A percentile compares a stretch with the other conserved stretches of the same genome.
Conservation (phyloP, 1,140 invertebrate species). For the Vollenhovia emeryi region DNA sequence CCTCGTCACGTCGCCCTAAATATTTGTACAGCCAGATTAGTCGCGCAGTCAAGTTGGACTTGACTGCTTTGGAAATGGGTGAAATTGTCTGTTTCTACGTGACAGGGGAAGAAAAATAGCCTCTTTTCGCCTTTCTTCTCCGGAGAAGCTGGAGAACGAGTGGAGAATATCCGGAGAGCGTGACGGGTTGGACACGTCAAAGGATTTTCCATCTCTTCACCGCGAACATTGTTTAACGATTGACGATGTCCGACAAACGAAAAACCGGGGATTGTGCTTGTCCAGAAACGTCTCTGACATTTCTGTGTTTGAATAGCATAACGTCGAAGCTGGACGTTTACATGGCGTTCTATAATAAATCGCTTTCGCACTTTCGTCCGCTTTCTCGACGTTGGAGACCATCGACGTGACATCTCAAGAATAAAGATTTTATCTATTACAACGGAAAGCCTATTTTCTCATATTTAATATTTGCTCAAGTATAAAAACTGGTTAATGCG, state of each 20-base stretch:
- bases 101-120: not conserved
- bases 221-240: conserved; percentile 17
- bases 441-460: not conserved
- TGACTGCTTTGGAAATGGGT: not conserved
- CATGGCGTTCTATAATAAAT: not conserved
- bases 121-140: not conserved
- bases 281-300: not conserved
- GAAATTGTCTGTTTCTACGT: conserved; percentile 35
- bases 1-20: conserved; percentile 65
- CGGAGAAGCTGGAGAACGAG: not conserved
- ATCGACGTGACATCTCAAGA: not conserved
- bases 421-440: not conserved
- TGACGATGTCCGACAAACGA: not conserved
- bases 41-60: conserved; percentile 59
- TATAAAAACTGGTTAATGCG: not conserved
- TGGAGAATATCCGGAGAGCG: not conserved
- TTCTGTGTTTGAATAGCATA: not conserved
- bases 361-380: not conserved
- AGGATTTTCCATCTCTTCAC: conserved; percentile 40
- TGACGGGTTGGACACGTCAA: conserved; percentile 55
- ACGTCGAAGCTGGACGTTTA: not conserved
- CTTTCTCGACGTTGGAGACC: not conserved
- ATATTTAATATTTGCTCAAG: not conserved
- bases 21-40: conserved; percentile 79
- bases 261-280: not conserved